These are phyloP conservation scores for Phodopus roborovskii DNA, from an alignment of 2,113 vertebrate species.

Conservation along the genomic window DNA sequence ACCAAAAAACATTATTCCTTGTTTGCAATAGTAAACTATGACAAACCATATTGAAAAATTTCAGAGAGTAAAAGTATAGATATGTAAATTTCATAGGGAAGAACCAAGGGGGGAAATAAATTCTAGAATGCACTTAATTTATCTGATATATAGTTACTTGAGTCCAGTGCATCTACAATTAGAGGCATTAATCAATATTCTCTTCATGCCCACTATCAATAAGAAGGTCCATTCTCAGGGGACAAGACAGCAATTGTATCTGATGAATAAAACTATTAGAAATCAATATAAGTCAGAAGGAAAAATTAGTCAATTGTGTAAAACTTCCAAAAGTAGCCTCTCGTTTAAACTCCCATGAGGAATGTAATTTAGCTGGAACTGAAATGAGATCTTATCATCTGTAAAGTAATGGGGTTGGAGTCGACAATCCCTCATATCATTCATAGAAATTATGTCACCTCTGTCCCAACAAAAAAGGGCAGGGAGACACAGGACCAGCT, in stretches of 20 bases:
- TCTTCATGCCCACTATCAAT: not conserved
- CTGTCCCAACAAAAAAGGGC: not conserved
- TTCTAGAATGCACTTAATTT: not conserved
- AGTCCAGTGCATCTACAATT: not conserved
- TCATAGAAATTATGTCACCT: not conserved
- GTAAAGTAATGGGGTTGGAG: not conserved
- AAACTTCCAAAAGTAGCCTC: slow-evolving; percentile 34
- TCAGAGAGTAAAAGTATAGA: slow-evolving; percentile 1
- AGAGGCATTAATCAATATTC: not conserved
- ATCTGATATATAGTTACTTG: not conserved
- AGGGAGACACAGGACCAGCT: not conserved
- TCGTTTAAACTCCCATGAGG: slow-evolving; percentile 22
- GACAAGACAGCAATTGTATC: slow-evolving; percentile 9
- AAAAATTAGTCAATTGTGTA: not conserved
- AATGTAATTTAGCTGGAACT: not conserved
- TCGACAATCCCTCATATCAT: not conserved
- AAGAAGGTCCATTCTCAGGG: not conserved
- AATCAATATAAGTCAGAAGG: not conserved
- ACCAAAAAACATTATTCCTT: not conserved
- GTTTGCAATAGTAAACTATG: not conserved
- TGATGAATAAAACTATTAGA: slow-evolving; percentile 48
- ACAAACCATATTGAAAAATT: not conserved
- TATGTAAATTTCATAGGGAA: slow-evolving; percentile 1
- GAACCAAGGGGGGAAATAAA: not conserved
- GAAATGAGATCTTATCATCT: slow-evolving; percentile 24